Base-by-base conservation (phyloP, 2,888 invertebrate genomes). In the Thysanoteuthis rhombus region DNA sequence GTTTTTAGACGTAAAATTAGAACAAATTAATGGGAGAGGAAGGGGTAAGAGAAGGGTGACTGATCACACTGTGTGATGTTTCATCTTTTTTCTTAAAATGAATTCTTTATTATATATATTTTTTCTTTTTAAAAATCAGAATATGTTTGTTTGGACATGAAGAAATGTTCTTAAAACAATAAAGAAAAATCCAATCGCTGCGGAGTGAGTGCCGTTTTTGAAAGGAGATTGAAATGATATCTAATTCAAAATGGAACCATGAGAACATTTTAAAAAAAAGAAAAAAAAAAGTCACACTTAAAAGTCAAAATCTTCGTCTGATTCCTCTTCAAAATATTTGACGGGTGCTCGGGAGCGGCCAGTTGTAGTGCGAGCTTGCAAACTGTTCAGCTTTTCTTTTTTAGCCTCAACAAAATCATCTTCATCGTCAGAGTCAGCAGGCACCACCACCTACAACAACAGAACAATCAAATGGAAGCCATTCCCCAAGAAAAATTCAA, bases 281-380 rank as follows among this genome's bases (percentile, higher is more conserved):
- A 75, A n/a, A 36, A 75, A n/a, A 2, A 16, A 32, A 42, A 32
- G 32, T 92, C 90, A 90, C 90, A 40, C 92, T 45, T 25, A 40
- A 40, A 32, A 92, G 42, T 92, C 40, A 92, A 92, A 92, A 32
- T 93, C 93, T 38, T 52, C 47, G 16, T 93, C 93, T 36, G 47
- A 47, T 38, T 93, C 93, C 25, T 47, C 47, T 39, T 93, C 93
- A 58, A 93, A 93, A 93, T 93, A 93, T 93, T 93, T 93, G 47
- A 93, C 93, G 0, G 93, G 93, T 47, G 93, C 93, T 32, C 93
- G 47, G 52, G 93, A 93, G 39, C 93, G 93, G 28, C 93, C 93
- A 52, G 93, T 93, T 93, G 93, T 93, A 47, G 93, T 93, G 36
- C 93, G 93, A 38, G 93, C 93, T 38, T 92, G 91, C n/a, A 92